These are phyloP conservation scores for Aphelinus atriplicis DNA, from an alignment of 1,140 invertebrate genomes.

Conservation along the genomic window DNA sequence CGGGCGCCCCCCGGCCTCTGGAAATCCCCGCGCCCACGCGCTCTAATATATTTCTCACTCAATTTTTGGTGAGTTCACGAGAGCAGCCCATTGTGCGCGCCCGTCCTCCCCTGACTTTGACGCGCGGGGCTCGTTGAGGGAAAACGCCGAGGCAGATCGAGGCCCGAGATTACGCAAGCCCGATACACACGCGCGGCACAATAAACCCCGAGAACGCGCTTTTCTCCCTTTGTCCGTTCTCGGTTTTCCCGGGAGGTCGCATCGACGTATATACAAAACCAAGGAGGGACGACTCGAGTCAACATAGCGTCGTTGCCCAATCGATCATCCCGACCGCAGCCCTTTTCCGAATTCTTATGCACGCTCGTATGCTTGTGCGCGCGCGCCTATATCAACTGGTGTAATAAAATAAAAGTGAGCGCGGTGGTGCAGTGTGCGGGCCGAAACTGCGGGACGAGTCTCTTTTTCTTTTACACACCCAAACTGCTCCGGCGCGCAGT, in stretches of 20 bases:
- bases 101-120: neutral
- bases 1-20: no score
- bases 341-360: neutral
- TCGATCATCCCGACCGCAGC: constrained; percentile 10
- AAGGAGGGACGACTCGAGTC: neutral
- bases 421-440: neutral
- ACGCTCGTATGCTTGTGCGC: no score
- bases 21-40: no score
- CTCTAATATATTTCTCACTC: neutral
- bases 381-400: no score
- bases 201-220: neutral
- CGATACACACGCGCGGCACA: no score
- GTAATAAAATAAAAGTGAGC: no score
- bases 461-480: no score
- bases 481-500: neutral
- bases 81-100: neutral
- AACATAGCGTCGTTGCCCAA: constrained; percentile 14
- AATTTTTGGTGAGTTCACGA: constrained; percentile 1
- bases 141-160: neutral
- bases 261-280: neutral
- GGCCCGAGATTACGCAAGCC: neutral
- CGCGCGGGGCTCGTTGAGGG: neutral
- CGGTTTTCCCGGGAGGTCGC: constrained; percentile 23
- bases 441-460: neutral
- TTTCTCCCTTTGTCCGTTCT: neutral